These are phyloP conservation scores for Brachionus rubens DNA, from an alignment of 1,140 invertebrate species.

Conservation along the genomic window DNA sequence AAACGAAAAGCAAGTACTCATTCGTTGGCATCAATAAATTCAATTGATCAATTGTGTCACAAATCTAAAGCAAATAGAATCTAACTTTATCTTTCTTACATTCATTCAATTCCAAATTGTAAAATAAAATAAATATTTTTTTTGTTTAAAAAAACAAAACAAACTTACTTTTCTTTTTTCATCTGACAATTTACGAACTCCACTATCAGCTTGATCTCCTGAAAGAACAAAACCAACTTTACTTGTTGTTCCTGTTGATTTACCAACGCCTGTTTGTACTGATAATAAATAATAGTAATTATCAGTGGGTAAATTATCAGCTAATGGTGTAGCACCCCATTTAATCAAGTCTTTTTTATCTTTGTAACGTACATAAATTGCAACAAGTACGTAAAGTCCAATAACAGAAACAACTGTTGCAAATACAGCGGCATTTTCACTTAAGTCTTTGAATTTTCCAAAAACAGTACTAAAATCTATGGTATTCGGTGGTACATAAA, in stretches of 20 bases:
- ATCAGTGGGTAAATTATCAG: constrained; percentile 59
- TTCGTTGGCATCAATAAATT: neutral
- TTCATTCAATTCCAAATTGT: neutral
- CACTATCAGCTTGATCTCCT: constrained; percentile 57
- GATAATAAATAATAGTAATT: constrained; percentile 58
- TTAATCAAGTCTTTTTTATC: constrained; percentile 61
- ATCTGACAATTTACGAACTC: constrained; percentile 54
- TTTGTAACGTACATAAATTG: constrained; percentile 62
- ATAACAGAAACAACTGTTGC: constrained; percentile 62
- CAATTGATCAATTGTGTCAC: neutral
- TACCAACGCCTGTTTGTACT: constrained; percentile 56
- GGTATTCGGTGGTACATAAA: constrained; percentile 63
- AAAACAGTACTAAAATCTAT: constrained; percentile 65
- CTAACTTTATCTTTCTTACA: neutral
- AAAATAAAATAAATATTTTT: too few species aligned
- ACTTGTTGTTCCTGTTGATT: constrained; percentile 55
- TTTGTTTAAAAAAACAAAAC: too few species aligned
- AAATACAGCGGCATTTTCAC: constrained; percentile 59
- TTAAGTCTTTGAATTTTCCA: constrained; percentile 56
- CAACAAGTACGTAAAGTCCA: constrained; percentile 58
- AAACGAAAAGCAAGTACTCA: constrained; percentile 28
- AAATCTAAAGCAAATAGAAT: constrained; percentile 21
- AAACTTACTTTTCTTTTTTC: constrained; percentile 53
- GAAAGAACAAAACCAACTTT: constrained; percentile 57
- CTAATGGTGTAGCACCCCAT: constrained; percentile 58